Evolutionary conservation across 2,797 vertebrate genomes (phyloP).

Genomic region (Corythornis leucogaster): DNA sequence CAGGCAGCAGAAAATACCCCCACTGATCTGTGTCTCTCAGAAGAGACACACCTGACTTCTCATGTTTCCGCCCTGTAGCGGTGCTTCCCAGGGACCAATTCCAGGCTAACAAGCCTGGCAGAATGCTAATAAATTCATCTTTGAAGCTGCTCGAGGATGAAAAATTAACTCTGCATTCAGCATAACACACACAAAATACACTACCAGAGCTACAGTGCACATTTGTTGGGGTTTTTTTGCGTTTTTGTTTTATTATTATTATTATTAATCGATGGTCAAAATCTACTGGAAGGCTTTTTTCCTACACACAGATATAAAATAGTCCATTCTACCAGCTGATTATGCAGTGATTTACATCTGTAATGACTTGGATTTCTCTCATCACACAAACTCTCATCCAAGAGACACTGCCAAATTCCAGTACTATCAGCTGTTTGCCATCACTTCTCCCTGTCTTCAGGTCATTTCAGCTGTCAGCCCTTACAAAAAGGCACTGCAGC

Average conservation of each 20-base stretch:
- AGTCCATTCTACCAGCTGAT: not conserved
- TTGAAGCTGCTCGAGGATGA: not conserved
- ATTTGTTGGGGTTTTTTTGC: not conserved
- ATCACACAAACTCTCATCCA: not conserved
- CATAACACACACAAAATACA: not conserved
- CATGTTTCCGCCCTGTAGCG: not conserved
- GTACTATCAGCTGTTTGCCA: not conserved
- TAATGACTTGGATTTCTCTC: not conserved
- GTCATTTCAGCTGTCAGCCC: not conserved
- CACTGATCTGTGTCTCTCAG: not conserved
- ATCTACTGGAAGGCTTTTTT: not conserved
- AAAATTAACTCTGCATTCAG: not conserved
- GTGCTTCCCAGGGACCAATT: not conserved
- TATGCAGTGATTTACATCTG: not conserved
- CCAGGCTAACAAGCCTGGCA: accelerated
- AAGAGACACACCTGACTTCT: not conserved
- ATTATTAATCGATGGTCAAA: not conserved
- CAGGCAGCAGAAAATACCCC: not conserved
- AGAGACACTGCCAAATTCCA: not conserved
- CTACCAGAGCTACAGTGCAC: not conserved
- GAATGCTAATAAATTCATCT: not conserved
- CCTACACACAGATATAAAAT: not conserved
- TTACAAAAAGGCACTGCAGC: not conserved
- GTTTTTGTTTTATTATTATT: too few relatives aligned
- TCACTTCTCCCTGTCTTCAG: not conserved